Base-by-base conservation (phyloP, 2,888 invertebrate species). In the Stenurella melanura region DNA sequence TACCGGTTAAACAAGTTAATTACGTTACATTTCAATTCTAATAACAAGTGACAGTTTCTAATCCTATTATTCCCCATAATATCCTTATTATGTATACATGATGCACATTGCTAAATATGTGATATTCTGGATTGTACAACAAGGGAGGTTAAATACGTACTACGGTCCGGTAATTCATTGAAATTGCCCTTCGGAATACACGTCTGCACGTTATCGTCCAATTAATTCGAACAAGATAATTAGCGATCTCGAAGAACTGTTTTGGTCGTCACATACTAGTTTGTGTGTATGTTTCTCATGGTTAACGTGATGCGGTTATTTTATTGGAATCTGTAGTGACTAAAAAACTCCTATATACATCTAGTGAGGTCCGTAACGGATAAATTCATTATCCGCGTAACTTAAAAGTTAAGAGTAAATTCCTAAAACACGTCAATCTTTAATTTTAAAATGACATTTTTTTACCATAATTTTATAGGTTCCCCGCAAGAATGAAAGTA, bases 131-230 rank as follows among this genome's bases (percentile, higher is more conserved):
- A 34, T 19, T 58, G 42, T 19, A 18, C 30, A 18, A 12, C 64
- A 9, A 1, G 42, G 21, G 64, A 66, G 19, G 42, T 18, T 50
- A 50, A 66, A 66, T 19, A 50, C 61, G 30, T 34, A 34, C 64
- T 66, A 18, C 19, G 64, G 42, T 21, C 57, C 17, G 26, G 18
- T 69, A 56, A 69, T 56, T 56, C 30, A 69, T 69, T 18, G 69
- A 42, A 67, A 69, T 54, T 69, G 54, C 69, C 69, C 56, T 56
- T 69, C 57, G 69, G 69, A 34, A 21, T 69, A 69, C 56, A 54
- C n/a, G 34, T 26, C 38, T 70, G 34, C 34, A n/a, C 15, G 58
- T 58, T 70, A 21, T 38, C n/a, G 26, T 69, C n/a, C 58, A 70
- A 58, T 70, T 70, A 70, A 58, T 58, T 38, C 70, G 34, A 57